Evolutionary conservation across 2,888 invertebrate species (phyloP).

Genomic region (Amphimallon solstitiale): DNA sequence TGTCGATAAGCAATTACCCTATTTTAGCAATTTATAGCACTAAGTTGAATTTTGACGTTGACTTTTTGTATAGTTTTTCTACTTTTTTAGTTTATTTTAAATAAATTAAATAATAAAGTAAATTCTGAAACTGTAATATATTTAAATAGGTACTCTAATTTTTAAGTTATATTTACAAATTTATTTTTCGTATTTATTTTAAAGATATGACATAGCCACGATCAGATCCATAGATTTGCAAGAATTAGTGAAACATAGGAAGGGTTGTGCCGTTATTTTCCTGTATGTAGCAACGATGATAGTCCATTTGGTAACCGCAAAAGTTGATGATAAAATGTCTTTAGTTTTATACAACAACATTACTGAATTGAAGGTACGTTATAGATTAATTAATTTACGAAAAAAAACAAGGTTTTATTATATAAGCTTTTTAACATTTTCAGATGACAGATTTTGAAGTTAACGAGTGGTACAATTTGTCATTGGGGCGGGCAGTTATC

Average conservation of each 20-base stretch:
- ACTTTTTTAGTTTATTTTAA: too few species aligned
- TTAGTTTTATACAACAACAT: slow-evolving; percentile 51
- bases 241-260: slow-evolving; percentile 54
- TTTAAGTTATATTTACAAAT: too few species aligned
- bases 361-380: slow-evolving; percentile 40
- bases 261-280: slow-evolving; percentile 55
- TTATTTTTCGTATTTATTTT: slow-evolving; percentile 36
- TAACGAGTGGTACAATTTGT: slow-evolving; percentile 71
- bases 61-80: too few species aligned
- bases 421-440: slow-evolving; percentile 48
- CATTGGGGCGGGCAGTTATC: slow-evolving; percentile 70
- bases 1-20: too few species aligned
- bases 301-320: slow-evolving; percentile 57
- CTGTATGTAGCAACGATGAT: slow-evolving; percentile 56
- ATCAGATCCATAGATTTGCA: slow-evolving; percentile 51
- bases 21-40: too few species aligned
- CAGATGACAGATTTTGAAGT: slow-evolving; percentile 68
- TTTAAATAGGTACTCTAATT: too few species aligned
- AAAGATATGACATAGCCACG: slow-evolving; percentile 59
- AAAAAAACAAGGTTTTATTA: slow-evolving; percentile 8
- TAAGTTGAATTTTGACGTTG: too few species aligned
- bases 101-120: too few species aligned
- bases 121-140: too few species aligned
- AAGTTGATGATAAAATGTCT: slow-evolving; percentile 58
- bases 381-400: slow-evolving; percentile 4